A percentile compares a stretch with the other conserved stretches of the same genome.
Conservation (phyloP, 2,797 vertebrate genomes). For the Microchirus variegatus region DNA sequence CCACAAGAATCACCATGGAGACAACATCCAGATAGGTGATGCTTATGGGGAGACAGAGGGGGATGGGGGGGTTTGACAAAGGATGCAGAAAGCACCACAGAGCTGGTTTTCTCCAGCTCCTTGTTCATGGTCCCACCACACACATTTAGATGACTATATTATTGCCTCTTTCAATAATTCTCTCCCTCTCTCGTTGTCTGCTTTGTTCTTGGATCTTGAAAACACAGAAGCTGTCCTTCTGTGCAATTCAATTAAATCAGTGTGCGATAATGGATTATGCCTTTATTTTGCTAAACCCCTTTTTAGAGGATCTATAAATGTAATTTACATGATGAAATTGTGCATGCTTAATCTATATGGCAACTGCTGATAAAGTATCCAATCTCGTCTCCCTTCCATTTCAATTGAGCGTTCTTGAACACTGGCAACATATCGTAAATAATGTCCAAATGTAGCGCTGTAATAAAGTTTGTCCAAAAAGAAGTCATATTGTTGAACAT, state of each 20-base stretch:
- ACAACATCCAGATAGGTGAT: slow-evolving; percentile 62
- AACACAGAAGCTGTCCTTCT: slow-evolving; percentile 16
- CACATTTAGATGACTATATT: slow-evolving; percentile 50
- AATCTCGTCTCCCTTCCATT: not conserved
- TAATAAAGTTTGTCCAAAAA: not conserved
- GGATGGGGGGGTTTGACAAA: slow-evolving; percentile 3
- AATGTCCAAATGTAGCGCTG: slow-evolving; percentile 2
- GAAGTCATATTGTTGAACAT: not conserved
- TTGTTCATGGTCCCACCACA: slow-evolving; percentile 55
- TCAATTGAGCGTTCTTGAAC: not conserved
- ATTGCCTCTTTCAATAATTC: slow-evolving; percentile 19
- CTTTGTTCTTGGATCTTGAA: slow-evolving; percentile 7
- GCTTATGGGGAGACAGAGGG: slow-evolving; percentile 30
- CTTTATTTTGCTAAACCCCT: not conserved
- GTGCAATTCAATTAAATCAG: slow-evolving; percentile 6
- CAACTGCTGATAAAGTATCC: slow-evolving; percentile 17
- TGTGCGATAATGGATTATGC: not conserved
- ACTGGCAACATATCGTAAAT: not conserved
- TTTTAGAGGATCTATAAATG: slow-evolving; percentile 9
- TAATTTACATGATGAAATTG: slow-evolving; percentile 3
- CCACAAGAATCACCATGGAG: slow-evolving; percentile 75
- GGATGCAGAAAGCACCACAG: slow-evolving; percentile 11
- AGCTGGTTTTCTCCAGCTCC: slow-evolving; percentile 33
- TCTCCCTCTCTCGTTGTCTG: slow-evolving; percentile 1
- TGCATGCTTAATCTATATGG: not conserved